Percentiles rank a stretch among this genome's conserved stretches.
Evolutionary conservation across 2,113 vertebrate species (phyloP).

Genomic region (Cathartes aura): DNA sequence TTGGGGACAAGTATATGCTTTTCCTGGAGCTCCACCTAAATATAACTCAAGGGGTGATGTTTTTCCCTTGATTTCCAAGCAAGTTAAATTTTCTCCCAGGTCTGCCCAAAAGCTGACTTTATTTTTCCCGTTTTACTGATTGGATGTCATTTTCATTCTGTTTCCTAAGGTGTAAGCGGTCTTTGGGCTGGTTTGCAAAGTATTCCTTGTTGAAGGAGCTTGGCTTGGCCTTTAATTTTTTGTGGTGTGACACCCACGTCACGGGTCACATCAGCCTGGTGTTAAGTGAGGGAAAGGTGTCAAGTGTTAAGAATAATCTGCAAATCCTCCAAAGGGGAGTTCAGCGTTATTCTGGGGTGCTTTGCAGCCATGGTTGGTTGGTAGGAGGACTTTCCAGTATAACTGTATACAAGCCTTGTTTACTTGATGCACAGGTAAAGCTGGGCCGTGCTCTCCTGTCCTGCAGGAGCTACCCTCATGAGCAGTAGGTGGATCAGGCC

Average conservation of each 20-base stretch:
- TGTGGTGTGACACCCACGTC: background rate
- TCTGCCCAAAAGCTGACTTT: background rate
- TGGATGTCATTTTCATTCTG: rapidly evolving
- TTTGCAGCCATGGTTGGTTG: rapidly evolving
- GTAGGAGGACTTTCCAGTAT: background rate
- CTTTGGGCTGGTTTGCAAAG: background rate
- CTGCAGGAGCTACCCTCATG: background rate
- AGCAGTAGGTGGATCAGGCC: background rate
- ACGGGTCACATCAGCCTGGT: too few species aligned
- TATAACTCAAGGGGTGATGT: background rate
- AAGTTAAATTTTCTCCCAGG: background rate
- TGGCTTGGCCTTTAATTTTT: too few species aligned
- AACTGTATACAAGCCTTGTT: background rate
- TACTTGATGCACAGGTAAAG: background rate
- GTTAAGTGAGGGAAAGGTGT: background rate
- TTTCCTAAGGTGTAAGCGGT: background rate
- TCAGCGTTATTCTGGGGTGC: background rate
- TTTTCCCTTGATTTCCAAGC: background rate
- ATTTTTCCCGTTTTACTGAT: background rate
- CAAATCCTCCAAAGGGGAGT: background rate
- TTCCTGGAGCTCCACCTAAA: background rate
- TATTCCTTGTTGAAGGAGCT: background rate
- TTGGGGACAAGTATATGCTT: background rate
- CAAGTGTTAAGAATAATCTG: background rate
- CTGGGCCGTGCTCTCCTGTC: background rate